Evolutionary conservation across 2,113 vertebrate species (phyloP).

Genomic region (Typhlomys cinereus): DNA sequence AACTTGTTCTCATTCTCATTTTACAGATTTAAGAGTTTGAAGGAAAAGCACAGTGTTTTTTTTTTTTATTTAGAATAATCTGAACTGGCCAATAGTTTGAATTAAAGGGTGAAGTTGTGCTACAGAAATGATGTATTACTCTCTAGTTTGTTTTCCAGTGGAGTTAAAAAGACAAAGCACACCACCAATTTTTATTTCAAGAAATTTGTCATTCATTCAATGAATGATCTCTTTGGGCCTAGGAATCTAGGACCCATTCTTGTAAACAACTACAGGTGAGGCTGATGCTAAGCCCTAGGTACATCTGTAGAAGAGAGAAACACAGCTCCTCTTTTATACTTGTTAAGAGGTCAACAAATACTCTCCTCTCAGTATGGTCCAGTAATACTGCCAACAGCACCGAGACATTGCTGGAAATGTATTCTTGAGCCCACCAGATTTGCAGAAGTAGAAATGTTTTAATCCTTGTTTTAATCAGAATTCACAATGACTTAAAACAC

Average conservation of each 20-base stretch:
- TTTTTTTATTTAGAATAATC: background rate
- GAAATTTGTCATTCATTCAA: background rate
- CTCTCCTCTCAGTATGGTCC: background rate
- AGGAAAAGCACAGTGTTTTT: background rate
- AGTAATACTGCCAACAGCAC: rapidly evolving
- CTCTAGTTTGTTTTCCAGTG: background rate
- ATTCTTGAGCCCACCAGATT: background rate
- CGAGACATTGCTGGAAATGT: background rate
- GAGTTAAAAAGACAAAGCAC: background rate
- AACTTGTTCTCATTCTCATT: background rate
- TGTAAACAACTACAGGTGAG: background rate
- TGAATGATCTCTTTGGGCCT: no score
- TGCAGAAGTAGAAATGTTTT: background rate
- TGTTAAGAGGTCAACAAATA: background rate
- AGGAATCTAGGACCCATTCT: background rate
- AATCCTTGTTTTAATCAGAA: background rate
- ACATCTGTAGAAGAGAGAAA: background rate
- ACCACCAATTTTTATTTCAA: background rate
- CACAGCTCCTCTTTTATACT: background rate
- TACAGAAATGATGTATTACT: background rate
- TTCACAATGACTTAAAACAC: background rate
- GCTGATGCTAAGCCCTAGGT: background rate
- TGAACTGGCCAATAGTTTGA: background rate
- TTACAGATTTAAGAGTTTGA: background rate
- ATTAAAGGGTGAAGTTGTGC: background rate